Evolutionary conservation across 2,888 invertebrate genomes (phyloP), one percentile per base, ranked within the genome.

Genomic region (Ectemnius lituratus): DNA sequence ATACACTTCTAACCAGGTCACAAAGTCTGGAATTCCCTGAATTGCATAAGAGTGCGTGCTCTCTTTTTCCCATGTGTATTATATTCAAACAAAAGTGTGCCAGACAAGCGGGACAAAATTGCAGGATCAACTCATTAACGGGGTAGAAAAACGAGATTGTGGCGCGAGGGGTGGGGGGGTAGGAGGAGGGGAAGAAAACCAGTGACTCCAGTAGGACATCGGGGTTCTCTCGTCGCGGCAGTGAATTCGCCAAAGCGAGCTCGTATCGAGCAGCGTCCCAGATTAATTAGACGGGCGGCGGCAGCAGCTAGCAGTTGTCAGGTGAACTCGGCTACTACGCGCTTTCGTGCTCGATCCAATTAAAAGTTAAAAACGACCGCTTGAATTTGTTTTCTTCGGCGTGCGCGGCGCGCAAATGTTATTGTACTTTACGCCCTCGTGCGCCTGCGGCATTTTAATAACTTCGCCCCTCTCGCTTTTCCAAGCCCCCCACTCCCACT

Each of bases 351-450:
- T 37, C 68, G 74, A 78, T 84, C 78, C 78, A 84, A 84, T 84
- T 84, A 83, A 84, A 79, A 84, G 75, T 79, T 84, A 76, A 82
- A 83, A 84, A 82, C 79, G 52, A 59, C 62, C 61, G 76, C 67
- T 71, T 78, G 74, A 78, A 79, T 75, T 76, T 74, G 76, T 75
- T 82, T 82, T 76, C 82, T 73, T 78, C 78, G 16, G 14, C 70
- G 65, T 61, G 60, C 58, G 46, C 68, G 67, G 66, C 75, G 71
- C 65, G 73, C 78, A 77, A 81, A 81, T 70, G 76, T 80, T 78
- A 80, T 82, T 80, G 76, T 73, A 74, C 78, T 76, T 71, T 74
- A 75, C 75, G 75, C 49, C 20, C 28, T 46, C 56, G 69, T 63
- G 70, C 58, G 57, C 59, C 27, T 57, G 4, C 57, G 66, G 71